Conservation (phyloP, 2,888 invertebrate species). For the Chydorus sphaericus region DNA sequence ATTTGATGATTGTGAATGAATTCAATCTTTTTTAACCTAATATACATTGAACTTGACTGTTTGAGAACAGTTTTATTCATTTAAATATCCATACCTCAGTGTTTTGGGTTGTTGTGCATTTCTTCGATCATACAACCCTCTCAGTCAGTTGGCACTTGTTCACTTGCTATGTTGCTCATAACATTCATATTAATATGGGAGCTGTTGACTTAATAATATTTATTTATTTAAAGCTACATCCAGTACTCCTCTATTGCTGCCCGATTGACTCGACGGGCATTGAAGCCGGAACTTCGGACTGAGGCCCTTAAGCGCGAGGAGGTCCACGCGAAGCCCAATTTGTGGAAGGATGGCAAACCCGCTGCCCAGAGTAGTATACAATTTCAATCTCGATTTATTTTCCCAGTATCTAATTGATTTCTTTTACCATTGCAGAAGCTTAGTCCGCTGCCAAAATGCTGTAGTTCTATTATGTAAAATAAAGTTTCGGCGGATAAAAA, state of each 20-base stretch:
- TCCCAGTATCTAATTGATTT: neutral
- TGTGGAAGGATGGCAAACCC: conserved; percentile 75
- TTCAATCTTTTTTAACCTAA: too few relatives aligned
- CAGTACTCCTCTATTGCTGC: conserved; percentile 92
- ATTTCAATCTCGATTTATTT: neutral
- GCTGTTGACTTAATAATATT: neutral
- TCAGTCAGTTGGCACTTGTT: too few relatives aligned
- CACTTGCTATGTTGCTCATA: too few relatives aligned
- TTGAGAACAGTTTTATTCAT: too few relatives aligned
- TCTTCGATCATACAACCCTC: too few relatives aligned
- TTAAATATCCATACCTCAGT: too few relatives aligned
- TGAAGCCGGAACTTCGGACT: conserved; percentile 56
- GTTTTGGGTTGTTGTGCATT: too few relatives aligned
- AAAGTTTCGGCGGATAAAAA: too few relatives aligned
- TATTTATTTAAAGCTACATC: conserved; percentile 58
- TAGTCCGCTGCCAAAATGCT: neutral
- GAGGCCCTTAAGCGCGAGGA: conserved; percentile 64
- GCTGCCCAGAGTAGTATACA: conserved; percentile 4
- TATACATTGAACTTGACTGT: too few relatives aligned
- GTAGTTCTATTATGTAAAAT: conserved; percentile 4
- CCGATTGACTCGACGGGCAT: conserved; percentile 55
- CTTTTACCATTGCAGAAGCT: neutral
- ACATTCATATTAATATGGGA: too few relatives aligned
- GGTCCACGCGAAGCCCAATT: conserved; percentile 61
- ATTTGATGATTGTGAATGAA: too few relatives aligned